A percentile compares a stretch with the other conserved stretches of the same genome.
These are phyloP conservation scores for Oryzias woworae DNA, from an alignment of 2,113 vertebrate species.

Conservation along the genomic window DNA sequence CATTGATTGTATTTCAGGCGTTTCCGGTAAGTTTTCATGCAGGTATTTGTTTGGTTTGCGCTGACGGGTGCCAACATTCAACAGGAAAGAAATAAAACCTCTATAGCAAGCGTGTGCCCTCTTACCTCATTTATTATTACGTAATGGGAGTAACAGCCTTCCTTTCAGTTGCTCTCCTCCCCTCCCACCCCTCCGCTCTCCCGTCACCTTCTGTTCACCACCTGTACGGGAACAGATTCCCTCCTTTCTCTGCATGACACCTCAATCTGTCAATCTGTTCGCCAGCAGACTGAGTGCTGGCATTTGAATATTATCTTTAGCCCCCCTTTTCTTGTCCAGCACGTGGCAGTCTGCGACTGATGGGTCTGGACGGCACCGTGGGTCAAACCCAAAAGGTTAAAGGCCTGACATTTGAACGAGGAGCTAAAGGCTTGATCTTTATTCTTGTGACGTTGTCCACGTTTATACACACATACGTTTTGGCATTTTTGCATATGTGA, in stretches of 20 bases:
- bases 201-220: constrained; percentile 76
- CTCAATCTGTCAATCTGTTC: constrained; percentile 74
- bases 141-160: constrained; percentile 64
- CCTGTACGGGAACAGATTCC: constrained; percentile 72
- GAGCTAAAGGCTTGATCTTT: constrained; percentile 50
- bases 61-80: constrained; percentile 12
- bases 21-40: not conserved
- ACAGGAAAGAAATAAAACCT: constrained; percentile 38
- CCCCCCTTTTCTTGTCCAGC: not conserved
- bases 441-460: constrained; percentile 27
- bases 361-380: constrained; percentile 47
- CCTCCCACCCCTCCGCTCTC: constrained; percentile 58
- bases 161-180: constrained; percentile 21
- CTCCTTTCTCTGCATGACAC: constrained; percentile 67
- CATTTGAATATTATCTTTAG: constrained; percentile 35
- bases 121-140: constrained; percentile 69
- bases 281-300: constrained; percentile 40
- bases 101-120: constrained; percentile 52
- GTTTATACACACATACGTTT: constrained; percentile 4
- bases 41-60: not conserved
- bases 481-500: not conserved
- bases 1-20: not conserved
- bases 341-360: constrained; percentile 32
- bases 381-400: constrained; percentile 72
- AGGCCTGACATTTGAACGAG: constrained; percentile 75